A percentile compares a stretch with the other conserved stretches of the same genome.
Evolutionary conservation across 2,888 invertebrate genomes (phyloP).

Genomic region (Drosophila antonietae): DNA sequence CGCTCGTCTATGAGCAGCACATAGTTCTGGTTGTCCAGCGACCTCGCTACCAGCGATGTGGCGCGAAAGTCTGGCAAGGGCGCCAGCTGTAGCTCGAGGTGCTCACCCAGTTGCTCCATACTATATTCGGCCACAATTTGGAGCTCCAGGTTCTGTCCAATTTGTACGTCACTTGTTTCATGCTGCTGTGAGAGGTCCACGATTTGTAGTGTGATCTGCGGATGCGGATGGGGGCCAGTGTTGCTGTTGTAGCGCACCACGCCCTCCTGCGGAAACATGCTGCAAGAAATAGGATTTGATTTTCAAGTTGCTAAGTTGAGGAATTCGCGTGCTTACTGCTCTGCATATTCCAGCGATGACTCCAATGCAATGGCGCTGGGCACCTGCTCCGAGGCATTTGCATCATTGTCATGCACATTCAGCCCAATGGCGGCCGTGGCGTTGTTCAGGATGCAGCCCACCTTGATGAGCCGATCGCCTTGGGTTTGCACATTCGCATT

Average conservation of each 20-base stretch:
- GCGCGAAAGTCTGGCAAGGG: constrained; percentile 89
- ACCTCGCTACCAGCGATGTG: constrained; percentile 92
- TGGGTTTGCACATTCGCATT: constrained; percentile 94
- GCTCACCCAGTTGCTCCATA: constrained; percentile 57
- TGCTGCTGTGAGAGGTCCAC: constrained; percentile 86
- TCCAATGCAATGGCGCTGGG: constrained; percentile 86
- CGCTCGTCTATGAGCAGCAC: constrained; percentile 89
- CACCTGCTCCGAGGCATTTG: constrained; percentile 71
- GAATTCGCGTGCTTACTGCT: constrained; percentile 84
- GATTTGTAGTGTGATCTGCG: constrained; percentile 86
- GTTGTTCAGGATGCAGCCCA: constrained; percentile 90
- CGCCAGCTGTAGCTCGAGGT: constrained; percentile 81
- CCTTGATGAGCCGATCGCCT: constrained; percentile 92
- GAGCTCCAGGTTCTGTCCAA: constrained; percentile 89
- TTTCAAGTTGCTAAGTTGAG: background rate
- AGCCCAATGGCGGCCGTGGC: constrained; percentile 67
- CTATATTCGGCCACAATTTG: constrained; percentile 86
- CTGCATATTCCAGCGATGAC: constrained; percentile 86
- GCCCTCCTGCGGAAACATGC: constrained; percentile 84
- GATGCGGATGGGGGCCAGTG: constrained; percentile 58
- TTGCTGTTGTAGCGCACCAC: constrained; percentile 82
- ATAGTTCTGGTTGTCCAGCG: constrained; percentile 90
- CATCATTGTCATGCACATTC: constrained; percentile 58
- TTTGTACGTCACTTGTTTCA: constrained; percentile 88
- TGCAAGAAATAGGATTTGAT: constrained; percentile 42